Percentiles rank a stretch among this genome's conserved stretches.
Evolutionary conservation across 2,888 invertebrate species (phyloP).

Genomic region (Isoperla grammatica): DNA sequence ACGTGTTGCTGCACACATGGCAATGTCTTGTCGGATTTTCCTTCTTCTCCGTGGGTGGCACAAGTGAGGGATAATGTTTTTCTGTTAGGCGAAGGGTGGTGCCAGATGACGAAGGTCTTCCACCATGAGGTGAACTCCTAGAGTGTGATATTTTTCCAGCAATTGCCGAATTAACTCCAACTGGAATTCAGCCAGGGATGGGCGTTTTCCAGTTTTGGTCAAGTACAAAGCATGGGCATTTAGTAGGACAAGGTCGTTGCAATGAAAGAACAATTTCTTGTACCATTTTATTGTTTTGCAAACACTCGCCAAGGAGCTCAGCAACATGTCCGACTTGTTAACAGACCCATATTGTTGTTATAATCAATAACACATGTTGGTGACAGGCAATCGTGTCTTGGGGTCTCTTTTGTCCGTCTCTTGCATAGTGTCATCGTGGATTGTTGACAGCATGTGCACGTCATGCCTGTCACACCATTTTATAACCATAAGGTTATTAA

Average conservation of each 20-base stretch:
- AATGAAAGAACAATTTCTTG: conserved; percentile 36
- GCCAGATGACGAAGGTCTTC: conserved; percentile 14
- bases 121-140: conserved; percentile 4
- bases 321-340: conserved; percentile 34
- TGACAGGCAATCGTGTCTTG: conserved; percentile 15
- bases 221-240: conserved; percentile 32
- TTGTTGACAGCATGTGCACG: conserved; percentile 30
- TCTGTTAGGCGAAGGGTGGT: conserved; percentile 22
- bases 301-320: conserved; percentile 28
- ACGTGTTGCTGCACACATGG: conserved; percentile 23
- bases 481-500: conserved; percentile 17
- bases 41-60: conserved; percentile 2
- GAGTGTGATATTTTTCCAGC: conserved; percentile 26
- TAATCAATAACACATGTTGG: conserved; percentile 29
- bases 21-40: conserved; percentile 14
- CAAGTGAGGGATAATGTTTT: conserved; percentile 18
- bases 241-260: conserved; percentile 30
- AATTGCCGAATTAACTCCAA: conserved; percentile 27
- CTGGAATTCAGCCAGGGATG: conserved; percentile 29
- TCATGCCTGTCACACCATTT: conserved; percentile 32
- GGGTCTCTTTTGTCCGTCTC: conserved; percentile 21
- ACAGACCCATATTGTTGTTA: conserved; percentile 30
- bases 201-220: conserved; percentile 26
- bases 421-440: conserved; percentile 21
- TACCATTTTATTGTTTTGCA: conserved; percentile 33